Percentiles rank a stretch among this genome's conserved stretches.
These are phyloP conservation scores for Alligator sinensis DNA, from an alignment of 2,113 vertebrate species.

Conservation along the genomic window DNA sequence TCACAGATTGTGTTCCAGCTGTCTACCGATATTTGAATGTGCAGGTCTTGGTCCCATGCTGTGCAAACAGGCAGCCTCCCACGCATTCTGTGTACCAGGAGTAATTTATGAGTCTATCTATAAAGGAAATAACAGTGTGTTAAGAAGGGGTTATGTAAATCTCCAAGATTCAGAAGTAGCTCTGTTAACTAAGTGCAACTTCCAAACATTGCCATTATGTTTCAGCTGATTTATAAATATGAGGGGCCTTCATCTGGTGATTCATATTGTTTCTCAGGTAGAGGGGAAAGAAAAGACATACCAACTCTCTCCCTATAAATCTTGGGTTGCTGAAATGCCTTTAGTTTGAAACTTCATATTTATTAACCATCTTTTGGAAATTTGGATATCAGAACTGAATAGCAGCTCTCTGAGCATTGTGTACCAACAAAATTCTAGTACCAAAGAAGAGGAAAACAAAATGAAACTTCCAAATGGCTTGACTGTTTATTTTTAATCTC, in stretches of 20 bases:
- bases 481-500: conserved; percentile 47
- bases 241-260: conserved; percentile 55
- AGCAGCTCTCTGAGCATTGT: background rate
- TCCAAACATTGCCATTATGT: conserved; percentile 62
- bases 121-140: conserved; percentile 71
- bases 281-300: background rate
- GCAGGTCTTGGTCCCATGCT: conserved; percentile 72
- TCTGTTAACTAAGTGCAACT: conserved; percentile 72
- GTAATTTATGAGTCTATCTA: conserved; percentile 76
- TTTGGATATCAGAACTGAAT: background rate
- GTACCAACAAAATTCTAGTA: background rate
- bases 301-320: conserved; percentile 57
- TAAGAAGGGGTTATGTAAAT: conserved; percentile 75
- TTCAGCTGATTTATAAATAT: conserved; percentile 73
- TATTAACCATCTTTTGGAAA: conserved; percentile 59
- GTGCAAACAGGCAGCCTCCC: conserved; percentile 74
- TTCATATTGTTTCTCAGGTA: conserved; percentile 53
- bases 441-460: conserved; percentile 7
- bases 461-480: background rate
- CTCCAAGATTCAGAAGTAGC: conserved; percentile 68
- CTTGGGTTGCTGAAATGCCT: conserved; percentile 31
- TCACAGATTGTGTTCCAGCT: conserved; percentile 78
- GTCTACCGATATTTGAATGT: conserved; percentile 73
- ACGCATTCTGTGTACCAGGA: conserved; percentile 73
- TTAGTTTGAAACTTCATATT: conserved; percentile 60